A percentile compares a stretch with the other conserved stretches of the same genome.
These are phyloP conservation scores for Plestiodon gilberti DNA, from an alignment of 2,113 vertebrate species.

Conservation along the genomic window DNA sequence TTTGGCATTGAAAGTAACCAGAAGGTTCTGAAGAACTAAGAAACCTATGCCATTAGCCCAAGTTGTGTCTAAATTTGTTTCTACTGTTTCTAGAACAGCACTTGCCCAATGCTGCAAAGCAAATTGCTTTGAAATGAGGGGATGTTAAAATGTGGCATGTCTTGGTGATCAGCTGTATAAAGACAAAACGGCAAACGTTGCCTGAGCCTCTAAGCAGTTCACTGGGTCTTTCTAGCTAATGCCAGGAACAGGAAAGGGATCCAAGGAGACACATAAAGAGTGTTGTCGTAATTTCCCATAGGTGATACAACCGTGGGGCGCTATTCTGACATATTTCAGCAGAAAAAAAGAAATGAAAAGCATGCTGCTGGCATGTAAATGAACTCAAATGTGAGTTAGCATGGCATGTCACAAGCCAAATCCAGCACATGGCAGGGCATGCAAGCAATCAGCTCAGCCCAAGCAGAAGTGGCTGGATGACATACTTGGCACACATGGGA, in stretches of 20 bases:
- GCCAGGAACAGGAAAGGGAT: background rate
- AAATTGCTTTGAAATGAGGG: background rate
- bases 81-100: background rate
- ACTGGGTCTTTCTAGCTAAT: background rate
- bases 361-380: background rate
- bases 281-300: background rate
- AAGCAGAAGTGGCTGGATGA: background rate
- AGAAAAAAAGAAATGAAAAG: background rate
- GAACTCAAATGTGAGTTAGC: background rate
- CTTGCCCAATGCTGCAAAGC: background rate
- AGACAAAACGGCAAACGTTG: background rate
- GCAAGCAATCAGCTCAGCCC: background rate
- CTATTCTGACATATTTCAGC: background rate
- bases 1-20: no score
- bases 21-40: no score
- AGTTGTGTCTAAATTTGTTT: no score
- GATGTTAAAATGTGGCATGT: background rate
- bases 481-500: background rate
- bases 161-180: background rate
- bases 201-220: background rate
- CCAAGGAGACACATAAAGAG: background rate
- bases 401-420: background rate
- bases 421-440: background rate
- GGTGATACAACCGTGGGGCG: background rate
- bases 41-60: background rate